Evolutionary conservation across 2,113 vertebrate species (phyloP), one percentile per base, ranked within the genome.

Genomic region (Oxygymnocypris stewartii): DNA sequence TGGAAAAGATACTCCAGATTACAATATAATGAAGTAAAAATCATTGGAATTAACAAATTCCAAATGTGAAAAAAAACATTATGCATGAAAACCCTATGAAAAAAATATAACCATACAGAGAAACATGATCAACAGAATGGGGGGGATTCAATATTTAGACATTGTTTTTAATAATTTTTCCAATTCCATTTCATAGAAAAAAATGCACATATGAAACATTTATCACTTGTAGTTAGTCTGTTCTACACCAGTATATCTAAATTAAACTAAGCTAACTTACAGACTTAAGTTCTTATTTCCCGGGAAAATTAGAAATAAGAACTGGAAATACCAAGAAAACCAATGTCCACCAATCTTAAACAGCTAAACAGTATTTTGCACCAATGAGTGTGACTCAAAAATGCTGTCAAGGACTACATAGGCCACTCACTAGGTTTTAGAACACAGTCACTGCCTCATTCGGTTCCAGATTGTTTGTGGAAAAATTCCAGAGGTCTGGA

Each of bases 401-500:
- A 79, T n/a, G 51, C 11, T n/a, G 11, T 40, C 77, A 14, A 59
- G 35, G 11, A 42, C 40, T 71, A 40, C 18, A 77, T 2, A 10
- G 10, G 51, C 28, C 9, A 37, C 37, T 65, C 4, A 44, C 8
- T 42, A 73, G 37, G 35, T 5, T 65, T 42, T 42, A 18, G 5
- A 25, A 28, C 16, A 71, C 57, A 65, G 31, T 61, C 37, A 65
- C 4, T 14, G 6, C 14, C 37, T 81, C 78, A 80, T 88, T 79
- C 23, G 54, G 88, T 86, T 67, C 49, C 73, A 84, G 80, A 89
- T 86, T 75, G 40, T 44, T 20, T 0, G 42, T 25, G 73, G 73
- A 75, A 75, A 75, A 25, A 90, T 92, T 90, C 89, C 90, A 91
- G 81, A 84, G 85, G 80, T 88, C 90, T 91, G 88, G 84, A 90